phyloP scores from a whole-genome alignment of 2,888 invertebrate species.

The Lydus trimaculatus region DNA sequence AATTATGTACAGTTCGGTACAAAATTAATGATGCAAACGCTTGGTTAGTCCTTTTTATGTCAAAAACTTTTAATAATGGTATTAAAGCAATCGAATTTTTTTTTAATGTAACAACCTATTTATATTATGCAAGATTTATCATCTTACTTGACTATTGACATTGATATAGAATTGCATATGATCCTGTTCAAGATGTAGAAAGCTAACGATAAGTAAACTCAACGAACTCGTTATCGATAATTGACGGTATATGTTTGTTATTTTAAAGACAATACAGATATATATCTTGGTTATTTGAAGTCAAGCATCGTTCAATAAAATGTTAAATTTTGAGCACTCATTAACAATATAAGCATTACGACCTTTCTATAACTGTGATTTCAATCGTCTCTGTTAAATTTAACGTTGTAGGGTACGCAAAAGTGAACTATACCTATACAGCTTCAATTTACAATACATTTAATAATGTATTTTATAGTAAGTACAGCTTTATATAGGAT shows the following conservation, averaged over 20 bases:
- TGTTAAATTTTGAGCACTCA: not conserved
- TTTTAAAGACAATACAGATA: too few relatives aligned
- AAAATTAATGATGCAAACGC: conserved; percentile 1
- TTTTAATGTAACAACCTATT: not conserved
- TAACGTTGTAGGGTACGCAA: not conserved
- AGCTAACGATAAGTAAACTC: not conserved
- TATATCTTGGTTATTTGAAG: not conserved
- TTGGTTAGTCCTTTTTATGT: not conserved
- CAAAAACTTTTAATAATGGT: not conserved
- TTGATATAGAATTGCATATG: not conserved
- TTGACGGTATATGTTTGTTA: not conserved
- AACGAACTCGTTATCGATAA: not conserved
- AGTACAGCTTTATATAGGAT: not conserved
- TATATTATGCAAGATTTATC: not conserved
- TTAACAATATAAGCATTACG: too few relatives aligned
- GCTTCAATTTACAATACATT: too few relatives aligned
- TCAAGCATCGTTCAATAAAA: not conserved
- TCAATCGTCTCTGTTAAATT: not conserved
- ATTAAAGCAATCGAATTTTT: not conserved
- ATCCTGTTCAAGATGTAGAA: not conserved
- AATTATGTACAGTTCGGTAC: not conserved
- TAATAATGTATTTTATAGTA: too few relatives aligned
- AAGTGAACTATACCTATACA: too few relatives aligned
- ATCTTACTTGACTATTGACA: not conserved
- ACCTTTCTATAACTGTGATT: not conserved